A percentile compares a stretch with the other conserved stretches of the same genome.
These are phyloP conservation scores for Hystrix brachyura DNA, from an alignment of 2,113 vertebrate genomes.

Conservation along the genomic window DNA sequence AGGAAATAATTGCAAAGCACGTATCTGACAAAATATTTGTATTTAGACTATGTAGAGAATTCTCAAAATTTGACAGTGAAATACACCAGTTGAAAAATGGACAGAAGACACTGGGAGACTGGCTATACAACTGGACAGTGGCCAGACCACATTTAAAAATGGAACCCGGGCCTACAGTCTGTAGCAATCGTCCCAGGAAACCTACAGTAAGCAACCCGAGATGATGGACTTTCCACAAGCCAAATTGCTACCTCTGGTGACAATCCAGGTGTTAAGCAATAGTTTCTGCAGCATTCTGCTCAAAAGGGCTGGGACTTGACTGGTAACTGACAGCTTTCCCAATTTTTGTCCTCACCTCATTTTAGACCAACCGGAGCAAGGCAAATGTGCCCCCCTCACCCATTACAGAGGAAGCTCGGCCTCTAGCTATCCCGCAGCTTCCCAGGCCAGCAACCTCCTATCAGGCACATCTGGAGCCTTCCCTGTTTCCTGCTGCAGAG, in stretches of 20 bases:
- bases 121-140: not conserved
- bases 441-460: not conserved
- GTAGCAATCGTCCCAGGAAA: not conserved
- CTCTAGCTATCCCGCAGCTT: not conserved
- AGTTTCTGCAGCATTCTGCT: not conserved
- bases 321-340: not conserved
- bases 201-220: not conserved
- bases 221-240: not conserved
- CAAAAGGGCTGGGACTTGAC: not conserved
- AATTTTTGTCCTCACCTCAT: not conserved
- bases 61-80: not conserved
- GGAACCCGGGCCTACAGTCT: not conserved
- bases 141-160: not conserved
- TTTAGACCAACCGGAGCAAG: not conserved
- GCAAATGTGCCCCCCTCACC: not conserved
- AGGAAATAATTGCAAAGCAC: not conserved
- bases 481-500: not conserved
- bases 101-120: not conserved
- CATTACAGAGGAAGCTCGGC: not conserved
- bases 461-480: not conserved
- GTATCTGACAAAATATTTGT: not conserved
- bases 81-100: not conserved
- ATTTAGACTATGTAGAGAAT: not conserved
- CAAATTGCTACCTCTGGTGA: not conserved
- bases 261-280: not conserved